These are phyloP conservation scores for Riptortus pedestris DNA, from an alignment of 1,140 invertebrate species.

Conservation along the genomic window DNA sequence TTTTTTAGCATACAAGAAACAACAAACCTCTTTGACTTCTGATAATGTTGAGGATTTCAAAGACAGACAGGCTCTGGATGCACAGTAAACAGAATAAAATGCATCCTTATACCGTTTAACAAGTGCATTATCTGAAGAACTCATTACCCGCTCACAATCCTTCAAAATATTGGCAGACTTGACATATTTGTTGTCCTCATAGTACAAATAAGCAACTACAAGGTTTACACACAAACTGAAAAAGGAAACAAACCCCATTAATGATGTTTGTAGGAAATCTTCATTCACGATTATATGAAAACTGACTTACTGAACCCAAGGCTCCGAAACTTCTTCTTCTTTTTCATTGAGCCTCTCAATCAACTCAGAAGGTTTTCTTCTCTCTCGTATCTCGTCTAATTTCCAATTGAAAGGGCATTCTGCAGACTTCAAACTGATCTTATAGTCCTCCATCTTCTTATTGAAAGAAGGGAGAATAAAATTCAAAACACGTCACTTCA, in stretches of 20 bases:
- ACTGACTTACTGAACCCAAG: neutral
- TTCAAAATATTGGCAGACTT: neutral
- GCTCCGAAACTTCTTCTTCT: neutral
- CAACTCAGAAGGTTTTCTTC: neutral
- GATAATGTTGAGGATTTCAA: neutral
- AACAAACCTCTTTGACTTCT: neutral
- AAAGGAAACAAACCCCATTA: too few relatives aligned
- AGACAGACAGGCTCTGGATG: neutral
- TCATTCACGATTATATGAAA: too few relatives aligned
- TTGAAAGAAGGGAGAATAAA: too few relatives aligned
- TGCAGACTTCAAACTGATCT: neutral
- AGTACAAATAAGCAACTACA: neutral
- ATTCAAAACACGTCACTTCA: too few relatives aligned
- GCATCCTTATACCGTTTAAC: neutral
- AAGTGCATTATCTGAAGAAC: neutral
- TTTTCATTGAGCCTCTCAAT: neutral
- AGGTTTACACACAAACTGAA: neutral
- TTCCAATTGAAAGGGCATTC: neutral
- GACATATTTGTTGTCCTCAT: neutral
- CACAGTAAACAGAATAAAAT: neutral
- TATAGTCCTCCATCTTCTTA: neutral
- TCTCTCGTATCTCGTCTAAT: neutral
- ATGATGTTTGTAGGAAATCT: too few relatives aligned
- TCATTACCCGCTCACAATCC: neutral
- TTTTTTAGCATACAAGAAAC: too few relatives aligned